phyloP scores from a whole-genome alignment of 2,113 vertebrate species.

The Phocoena sinus region DNA sequence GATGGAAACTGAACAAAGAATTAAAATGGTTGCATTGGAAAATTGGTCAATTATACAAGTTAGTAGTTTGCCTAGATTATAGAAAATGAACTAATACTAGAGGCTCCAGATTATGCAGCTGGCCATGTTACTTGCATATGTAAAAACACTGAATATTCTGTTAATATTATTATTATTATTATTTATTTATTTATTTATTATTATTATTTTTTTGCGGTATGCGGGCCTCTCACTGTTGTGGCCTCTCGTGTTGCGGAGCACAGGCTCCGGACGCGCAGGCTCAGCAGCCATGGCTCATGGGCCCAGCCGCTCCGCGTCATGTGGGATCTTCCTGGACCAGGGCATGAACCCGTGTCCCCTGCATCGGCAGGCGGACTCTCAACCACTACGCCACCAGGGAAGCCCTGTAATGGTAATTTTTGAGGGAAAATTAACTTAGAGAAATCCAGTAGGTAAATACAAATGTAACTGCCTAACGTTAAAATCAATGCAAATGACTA shows the following conservation, averaged over 20 bases:
- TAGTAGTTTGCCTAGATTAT: not conserved
- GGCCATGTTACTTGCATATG: not conserved
- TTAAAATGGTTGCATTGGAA: not conserved
- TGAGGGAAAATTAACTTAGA: not conserved
- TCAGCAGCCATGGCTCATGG: too few relatives aligned
- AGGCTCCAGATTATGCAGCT: not conserved
- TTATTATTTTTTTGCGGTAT: too few relatives aligned
- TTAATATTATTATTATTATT: not conserved
- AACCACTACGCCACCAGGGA: too few relatives aligned
- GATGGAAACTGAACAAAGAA: not conserved
- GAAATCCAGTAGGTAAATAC: not conserved
- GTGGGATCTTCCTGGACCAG: too few relatives aligned
- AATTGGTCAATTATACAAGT: not conserved
- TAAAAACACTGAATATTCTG: not conserved
- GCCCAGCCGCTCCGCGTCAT: too few relatives aligned
- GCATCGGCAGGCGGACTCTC: too few relatives aligned
- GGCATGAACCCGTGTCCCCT: too few relatives aligned
- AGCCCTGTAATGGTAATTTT: not conserved
- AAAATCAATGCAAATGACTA: not conserved
- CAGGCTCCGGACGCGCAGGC: too few relatives aligned
- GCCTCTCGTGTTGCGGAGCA: rapidly evolving
- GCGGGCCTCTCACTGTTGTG: too few relatives aligned
- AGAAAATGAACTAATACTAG: not conserved
- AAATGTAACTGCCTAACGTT: not conserved
- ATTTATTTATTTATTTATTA: too few relatives aligned